phyloP scores from a whole-genome alignment of 2,888 invertebrate species.

The Drosophila conformis region DNA sequence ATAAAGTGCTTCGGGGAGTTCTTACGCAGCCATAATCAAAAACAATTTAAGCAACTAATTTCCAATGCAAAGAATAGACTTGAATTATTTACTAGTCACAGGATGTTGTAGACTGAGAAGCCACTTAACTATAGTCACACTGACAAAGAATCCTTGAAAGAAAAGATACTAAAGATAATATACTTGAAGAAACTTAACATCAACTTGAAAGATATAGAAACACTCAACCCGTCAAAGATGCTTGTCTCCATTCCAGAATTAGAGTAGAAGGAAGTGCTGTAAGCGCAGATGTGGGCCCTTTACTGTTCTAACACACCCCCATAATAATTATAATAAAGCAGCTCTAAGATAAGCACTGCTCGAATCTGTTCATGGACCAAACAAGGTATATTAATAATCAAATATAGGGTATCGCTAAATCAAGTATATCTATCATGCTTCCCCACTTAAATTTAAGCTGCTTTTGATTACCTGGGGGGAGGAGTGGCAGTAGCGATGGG shows the following conservation, averaged over 20 bases:
- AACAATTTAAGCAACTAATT: background rate
- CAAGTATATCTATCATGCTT: too few relatives aligned
- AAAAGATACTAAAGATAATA: background rate
- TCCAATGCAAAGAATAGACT: background rate
- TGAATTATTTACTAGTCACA: background rate
- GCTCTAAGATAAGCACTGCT: background rate
- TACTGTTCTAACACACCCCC: background rate
- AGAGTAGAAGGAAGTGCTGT: background rate
- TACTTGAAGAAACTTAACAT: background rate
- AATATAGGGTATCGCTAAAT: conserved; percentile 2
- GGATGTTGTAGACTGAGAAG: background rate
- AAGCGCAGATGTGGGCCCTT: background rate
- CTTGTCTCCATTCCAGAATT: background rate
- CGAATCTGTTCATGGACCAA: background rate
- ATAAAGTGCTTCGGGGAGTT: too few relatives aligned
- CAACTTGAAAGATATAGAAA: background rate
- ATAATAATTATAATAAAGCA: background rate
- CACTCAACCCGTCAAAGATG: background rate
- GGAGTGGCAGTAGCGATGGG: background rate
- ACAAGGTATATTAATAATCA: too few relatives aligned
- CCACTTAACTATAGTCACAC: background rate
- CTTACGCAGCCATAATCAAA: background rate
- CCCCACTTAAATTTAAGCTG: conserved; percentile 1
- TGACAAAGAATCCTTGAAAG: background rate
- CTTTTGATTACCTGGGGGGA: conserved; percentile 5